phyloP scores from a whole-genome alignment of 2,797 vertebrate species.

The Neosilurus mollespiculum region DNA sequence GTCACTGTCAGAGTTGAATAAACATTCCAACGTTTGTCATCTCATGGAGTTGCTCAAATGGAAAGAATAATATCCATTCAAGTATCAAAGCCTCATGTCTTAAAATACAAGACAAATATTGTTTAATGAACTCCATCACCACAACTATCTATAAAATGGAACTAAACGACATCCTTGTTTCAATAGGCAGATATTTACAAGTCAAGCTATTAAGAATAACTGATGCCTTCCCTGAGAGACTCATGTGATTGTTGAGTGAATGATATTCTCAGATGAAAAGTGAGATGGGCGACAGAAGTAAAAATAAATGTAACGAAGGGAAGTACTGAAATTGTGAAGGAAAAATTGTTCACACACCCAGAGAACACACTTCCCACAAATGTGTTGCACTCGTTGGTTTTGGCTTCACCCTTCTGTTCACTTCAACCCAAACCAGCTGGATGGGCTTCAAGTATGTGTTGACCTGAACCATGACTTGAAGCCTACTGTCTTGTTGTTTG shows the following conservation, averaged over 20 bases:
- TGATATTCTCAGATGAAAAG: background rate
- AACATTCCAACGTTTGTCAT: conserved; percentile 13
- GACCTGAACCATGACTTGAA: no score
- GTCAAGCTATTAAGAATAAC: background rate
- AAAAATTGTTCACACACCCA: background rate
- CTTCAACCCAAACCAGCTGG: no score
- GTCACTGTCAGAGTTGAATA: conserved; percentile 14
- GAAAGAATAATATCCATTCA: background rate
- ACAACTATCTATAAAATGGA: conserved; percentile 11
- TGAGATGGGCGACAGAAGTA: background rate
- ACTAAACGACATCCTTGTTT: background rate
- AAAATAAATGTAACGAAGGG: background rate
- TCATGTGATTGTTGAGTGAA: conserved; percentile 26
- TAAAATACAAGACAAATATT: conserved; percentile 15
- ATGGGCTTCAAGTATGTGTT: no score
- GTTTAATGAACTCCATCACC: background rate
- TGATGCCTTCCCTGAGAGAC: conserved; percentile 9
- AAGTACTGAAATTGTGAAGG: background rate
- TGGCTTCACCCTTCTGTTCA: no score
- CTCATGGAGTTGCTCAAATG: background rate
- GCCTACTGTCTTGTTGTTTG: no score
- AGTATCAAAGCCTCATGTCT: conserved; percentile 16
- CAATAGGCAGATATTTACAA: conserved; percentile 6
- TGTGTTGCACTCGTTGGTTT: no score
- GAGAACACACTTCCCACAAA: no score